Conservation (phyloP, 2,113 vertebrate genomes). For the Nesoenas mayeri region DNA sequence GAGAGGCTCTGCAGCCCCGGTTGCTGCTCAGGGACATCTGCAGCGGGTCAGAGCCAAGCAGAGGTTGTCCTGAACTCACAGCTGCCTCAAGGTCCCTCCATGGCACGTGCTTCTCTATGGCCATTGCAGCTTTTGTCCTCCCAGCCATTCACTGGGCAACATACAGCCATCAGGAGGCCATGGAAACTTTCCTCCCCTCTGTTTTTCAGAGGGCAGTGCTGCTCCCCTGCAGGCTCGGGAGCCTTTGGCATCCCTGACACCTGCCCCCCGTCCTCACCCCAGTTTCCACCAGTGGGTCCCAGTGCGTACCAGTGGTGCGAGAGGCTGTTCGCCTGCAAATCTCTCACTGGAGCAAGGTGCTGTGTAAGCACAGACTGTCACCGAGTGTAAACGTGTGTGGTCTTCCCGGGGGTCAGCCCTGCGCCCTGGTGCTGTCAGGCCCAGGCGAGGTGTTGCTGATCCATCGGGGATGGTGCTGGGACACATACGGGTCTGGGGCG, state of each 20-base stretch:
- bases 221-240: neutral
- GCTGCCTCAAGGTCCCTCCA: neutral
- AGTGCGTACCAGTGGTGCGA: neutral
- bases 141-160: neutral
- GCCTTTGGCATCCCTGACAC: neutral
- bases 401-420: neutral
- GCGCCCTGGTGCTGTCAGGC: neutral
- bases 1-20: neutral
- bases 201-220: neutral
- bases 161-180: neutral
- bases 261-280: neutral
- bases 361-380: neutral
- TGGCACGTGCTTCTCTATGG: rapidly evolving
- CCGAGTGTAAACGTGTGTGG: neutral
- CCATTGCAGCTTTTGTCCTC: neutral
- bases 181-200: neutral
- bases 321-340: neutral
- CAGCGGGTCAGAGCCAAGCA: neutral
- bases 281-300: too few relatives aligned
- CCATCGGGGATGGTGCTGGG: neutral
- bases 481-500: rapidly evolving
- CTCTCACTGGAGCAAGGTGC: neutral
- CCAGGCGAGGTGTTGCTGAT: slow-evolving; percentile 56
- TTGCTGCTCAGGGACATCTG: neutral
- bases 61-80: neutral